Base-by-base conservation (phyloP, 2,888 invertebrate species). In the Lottia scabra region DNA sequence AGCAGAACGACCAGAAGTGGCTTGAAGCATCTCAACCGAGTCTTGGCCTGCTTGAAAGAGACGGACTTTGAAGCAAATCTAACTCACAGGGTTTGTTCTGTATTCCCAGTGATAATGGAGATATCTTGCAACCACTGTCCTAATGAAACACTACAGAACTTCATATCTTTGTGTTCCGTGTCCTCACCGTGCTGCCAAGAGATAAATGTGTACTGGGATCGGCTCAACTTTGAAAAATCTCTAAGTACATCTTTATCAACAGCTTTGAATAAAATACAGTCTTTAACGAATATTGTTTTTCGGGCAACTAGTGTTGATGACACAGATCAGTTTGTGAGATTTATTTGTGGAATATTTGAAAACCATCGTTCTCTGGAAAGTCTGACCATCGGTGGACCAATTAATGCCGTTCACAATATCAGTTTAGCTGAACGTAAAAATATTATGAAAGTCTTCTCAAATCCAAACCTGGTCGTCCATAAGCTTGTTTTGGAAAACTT, bases 351-450 rank as follows among this genome's bases (percentile, higher is more conserved):
- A 43, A 72, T 73, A 43, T 78, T 79, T 45, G 75, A 76, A n/a
- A 70, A 56, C n/a, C 75, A 76, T 56, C 19, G 23, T 1, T 71
- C 71, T 43, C 67, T 75, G 13, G 71, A 73, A 46, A 74, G 68
- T 38, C 64, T 79, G 19, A 72, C 75, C 13, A 43, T 79, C 26
- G 75, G 76, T 19, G 79, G 77, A 0, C 79, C 79, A 0, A 73
- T 79, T 68, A 79, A 79, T 68, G 73, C 76, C 15, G 79, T 75
- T 0, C 75, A 79, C 68, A 79, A 79, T 63, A 68, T 78, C 30
- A 71, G 77, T 13, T 68, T 65, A 6, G 67, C 48, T 10, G 65
- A 71, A 46, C 79, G 77, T 67, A 70, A 67, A 43, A 56, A 73
- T 13, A 75, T 79, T 0, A 27, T 67, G 13, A 69, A 67, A 27